These are phyloP conservation scores for Eudyptes chrysolophus DNA, from an alignment of 2,113 vertebrate species.

Conservation along the genomic window DNA sequence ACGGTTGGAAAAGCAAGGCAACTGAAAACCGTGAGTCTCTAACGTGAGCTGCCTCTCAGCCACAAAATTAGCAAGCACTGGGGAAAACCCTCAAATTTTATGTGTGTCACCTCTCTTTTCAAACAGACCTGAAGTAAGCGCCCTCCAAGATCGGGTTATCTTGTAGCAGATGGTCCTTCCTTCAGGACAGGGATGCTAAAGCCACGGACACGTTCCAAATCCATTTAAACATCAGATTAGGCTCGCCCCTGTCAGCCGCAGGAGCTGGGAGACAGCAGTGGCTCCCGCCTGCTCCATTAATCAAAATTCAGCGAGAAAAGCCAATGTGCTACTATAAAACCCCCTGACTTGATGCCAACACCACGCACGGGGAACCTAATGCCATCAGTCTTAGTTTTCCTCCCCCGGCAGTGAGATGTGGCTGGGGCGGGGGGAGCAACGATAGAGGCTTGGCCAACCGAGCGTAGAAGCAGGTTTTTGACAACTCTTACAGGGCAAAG, in stretches of 20 bases:
- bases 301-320: slow-evolving; percentile 63
- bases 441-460: background rate
- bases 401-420: background rate
- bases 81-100: background rate
- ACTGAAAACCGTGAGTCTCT: background rate
- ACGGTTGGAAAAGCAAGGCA: background rate
- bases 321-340: slow-evolving; percentile 8
- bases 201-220: slow-evolving; percentile 39
- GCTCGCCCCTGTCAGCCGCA: slow-evolving; percentile 31
- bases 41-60: background rate
- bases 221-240: slow-evolving; percentile 48
- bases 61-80: background rate
- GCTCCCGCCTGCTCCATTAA: slow-evolving; percentile 52
- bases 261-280: slow-evolving; percentile 50
- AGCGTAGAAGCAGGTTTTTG: background rate
- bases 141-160: background rate
- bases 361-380: background rate
- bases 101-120: background rate
- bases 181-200: slow-evolving; percentile 51
- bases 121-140: background rate
- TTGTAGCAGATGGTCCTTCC: slow-evolving; percentile 47
- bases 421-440: background rate
- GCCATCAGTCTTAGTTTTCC: background rate
- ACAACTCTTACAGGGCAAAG: background rate
- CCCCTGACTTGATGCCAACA: slow-evolving; percentile 24